phyloP scores from a whole-genome alignment of 2,113 vertebrate species.

The Connochaetes taurinus region DNA sequence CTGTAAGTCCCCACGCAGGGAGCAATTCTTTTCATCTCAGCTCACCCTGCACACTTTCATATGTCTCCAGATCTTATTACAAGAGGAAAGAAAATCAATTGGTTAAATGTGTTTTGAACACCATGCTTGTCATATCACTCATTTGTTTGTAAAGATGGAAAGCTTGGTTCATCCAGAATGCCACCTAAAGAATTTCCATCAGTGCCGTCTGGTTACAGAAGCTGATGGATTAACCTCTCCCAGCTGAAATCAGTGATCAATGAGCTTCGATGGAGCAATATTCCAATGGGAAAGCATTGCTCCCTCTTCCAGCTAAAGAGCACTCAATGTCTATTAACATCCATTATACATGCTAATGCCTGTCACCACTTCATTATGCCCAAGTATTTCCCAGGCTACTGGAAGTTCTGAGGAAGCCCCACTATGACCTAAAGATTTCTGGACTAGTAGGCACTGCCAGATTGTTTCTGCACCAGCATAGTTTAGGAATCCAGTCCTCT shows the following conservation, averaged over 20 bases:
- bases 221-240: constrained; percentile 94
- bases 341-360: constrained; percentile 85
- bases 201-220: constrained; percentile 82
- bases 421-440: constrained; percentile 60
- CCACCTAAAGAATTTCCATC: constrained; percentile 91
- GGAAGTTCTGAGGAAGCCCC: constrained; percentile 66
- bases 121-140: constrained; percentile 97
- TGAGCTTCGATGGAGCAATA: constrained; percentile 82
- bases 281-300: constrained; percentile 79
- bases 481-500: constrained; percentile 61
- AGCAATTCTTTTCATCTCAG: constrained; percentile 81
- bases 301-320: constrained; percentile 78
- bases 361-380: constrained; percentile 83
- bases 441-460: constrained; percentile 41
- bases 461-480: constrained; percentile 57
- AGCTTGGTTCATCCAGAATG: constrained; percentile 89
- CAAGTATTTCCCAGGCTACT: constrained; percentile 64
- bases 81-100: constrained; percentile 98
- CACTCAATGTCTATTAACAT: constrained; percentile 83
- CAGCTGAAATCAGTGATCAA: constrained; percentile 91
- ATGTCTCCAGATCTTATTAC: constrained; percentile 96
- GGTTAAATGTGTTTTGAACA: constrained; percentile 93
- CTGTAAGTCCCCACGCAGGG: constrained; percentile 53
- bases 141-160: constrained; percentile 92
- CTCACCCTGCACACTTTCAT: constrained; percentile 83